Evolutionary conservation across 1,140 invertebrate genomes (phyloP).

Genomic region (Drosophila kurseongensis): DNA sequence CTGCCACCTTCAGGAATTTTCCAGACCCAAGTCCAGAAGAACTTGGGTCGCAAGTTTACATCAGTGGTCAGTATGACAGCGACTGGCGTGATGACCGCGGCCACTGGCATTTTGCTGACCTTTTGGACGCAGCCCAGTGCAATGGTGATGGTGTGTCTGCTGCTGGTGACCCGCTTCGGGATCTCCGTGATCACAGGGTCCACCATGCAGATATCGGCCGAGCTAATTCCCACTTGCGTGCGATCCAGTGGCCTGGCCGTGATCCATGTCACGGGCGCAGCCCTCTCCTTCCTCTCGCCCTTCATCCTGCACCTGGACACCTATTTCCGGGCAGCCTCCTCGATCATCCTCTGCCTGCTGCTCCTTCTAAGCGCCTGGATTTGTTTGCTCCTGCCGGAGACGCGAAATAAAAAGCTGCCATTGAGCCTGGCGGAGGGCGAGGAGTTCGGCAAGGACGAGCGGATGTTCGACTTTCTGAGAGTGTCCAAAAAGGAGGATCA

Average conservation of each 20-base stretch:
- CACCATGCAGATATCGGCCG: conserved; percentile 87
- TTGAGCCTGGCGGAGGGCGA: conserved; percentile 87
- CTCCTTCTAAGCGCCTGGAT: conserved; percentile 85
- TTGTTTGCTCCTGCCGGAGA: conserved; percentile 87
- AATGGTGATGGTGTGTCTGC: conserved; percentile 45
- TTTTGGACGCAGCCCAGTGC: conserved; percentile 39
- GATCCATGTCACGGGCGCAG: conserved; percentile 86
- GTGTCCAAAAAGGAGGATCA: background rate
- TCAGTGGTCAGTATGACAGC: conserved; percentile 84
- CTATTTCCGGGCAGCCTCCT: conserved; percentile 85
- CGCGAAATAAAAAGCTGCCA: conserved; percentile 85
- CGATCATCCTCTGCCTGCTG: conserved; percentile 86
- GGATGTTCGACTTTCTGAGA: conserved; percentile 71
- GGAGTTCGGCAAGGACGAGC: conserved; percentile 86
- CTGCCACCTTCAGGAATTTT: conserved; percentile 86
- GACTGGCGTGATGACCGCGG: conserved; percentile 60
- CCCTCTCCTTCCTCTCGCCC: conserved; percentile 76
- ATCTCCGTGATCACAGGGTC: conserved; percentile 87
- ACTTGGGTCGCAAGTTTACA: conserved; percentile 86
- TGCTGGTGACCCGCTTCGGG: conserved; percentile 86
- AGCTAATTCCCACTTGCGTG: conserved; percentile 88
- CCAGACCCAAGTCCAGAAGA: conserved; percentile 85
- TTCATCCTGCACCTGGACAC: conserved; percentile 78
- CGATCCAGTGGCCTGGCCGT: conserved; percentile 86
- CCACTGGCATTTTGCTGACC: conserved; percentile 49